phyloP scores from a whole-genome alignment of 64 coral and sea anemone genomes.

The Orbicella faveolata region DNA sequence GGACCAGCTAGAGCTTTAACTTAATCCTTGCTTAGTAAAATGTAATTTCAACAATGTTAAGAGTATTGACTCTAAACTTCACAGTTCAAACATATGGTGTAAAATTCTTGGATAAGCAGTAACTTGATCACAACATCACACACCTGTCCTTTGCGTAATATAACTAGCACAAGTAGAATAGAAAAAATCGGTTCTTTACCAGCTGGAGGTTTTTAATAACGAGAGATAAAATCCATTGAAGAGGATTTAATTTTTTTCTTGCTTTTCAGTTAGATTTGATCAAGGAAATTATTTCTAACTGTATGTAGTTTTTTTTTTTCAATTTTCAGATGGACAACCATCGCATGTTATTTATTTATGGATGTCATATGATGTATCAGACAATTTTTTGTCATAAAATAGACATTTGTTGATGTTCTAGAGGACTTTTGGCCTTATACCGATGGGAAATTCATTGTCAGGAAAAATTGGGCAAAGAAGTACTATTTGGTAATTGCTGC shows the following conservation, averaged over 20 bases:
- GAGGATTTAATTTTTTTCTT: not conserved
- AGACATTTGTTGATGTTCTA: not conserved
- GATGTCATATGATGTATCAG: not conserved
- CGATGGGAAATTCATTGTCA: not conserved
- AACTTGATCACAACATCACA: not conserved
- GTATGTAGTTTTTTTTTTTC: not conserved
- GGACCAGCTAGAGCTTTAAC: too few species aligned
- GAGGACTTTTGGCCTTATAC: not conserved
- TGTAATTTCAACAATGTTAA: not conserved
- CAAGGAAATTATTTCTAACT: not conserved
- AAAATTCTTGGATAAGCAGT: not conserved
- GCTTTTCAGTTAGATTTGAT: not conserved
- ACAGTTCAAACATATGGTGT: not conserved
- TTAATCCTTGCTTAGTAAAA: not conserved
- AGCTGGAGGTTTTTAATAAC: not conserved
- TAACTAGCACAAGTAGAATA: not conserved
- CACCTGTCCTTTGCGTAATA: not conserved
- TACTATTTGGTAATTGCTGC: constrained; percentile 1
- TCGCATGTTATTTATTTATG: not conserved
- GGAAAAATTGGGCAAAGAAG: not conserved
- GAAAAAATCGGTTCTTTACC: not conserved
- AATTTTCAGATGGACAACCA: not conserved
- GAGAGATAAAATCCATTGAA: not conserved
- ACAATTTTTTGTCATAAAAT: not conserved
- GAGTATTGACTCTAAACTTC: not conserved